Percentiles rank a stretch among this genome's conserved stretches.
Conservation (phyloP, 2,888 invertebrate species). For the Podabrus alpinus region DNA sequence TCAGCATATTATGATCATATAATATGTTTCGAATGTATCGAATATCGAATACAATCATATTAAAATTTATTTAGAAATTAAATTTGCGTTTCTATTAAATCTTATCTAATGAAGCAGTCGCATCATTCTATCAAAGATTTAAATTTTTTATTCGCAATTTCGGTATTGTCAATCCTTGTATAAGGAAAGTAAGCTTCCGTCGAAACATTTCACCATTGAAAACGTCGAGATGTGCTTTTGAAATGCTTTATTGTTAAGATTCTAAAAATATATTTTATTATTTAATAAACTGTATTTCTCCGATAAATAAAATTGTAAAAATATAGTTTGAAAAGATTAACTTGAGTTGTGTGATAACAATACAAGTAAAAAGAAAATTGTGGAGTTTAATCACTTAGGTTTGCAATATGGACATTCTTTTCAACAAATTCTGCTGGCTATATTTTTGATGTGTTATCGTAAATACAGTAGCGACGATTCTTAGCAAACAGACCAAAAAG, state of each 20-base stretch:
- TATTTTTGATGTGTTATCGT: slow-evolving; percentile 12
- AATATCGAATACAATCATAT: not conserved
- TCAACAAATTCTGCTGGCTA: not conserved
- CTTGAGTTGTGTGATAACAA: not conserved
- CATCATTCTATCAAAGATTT: not conserved
- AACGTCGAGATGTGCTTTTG: not conserved
- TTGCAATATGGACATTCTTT: not conserved
- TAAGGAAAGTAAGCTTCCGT: not conserved
- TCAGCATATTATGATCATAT: too few relatives aligned
- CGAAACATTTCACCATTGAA: not conserved
- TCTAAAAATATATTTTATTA: not conserved
- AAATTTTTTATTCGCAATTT: not conserved
- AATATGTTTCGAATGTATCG: too few relatives aligned
- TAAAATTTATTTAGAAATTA: not conserved
- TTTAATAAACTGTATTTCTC: not conserved
- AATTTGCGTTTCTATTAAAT: not conserved
- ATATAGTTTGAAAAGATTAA: not conserved
- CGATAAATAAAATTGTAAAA: not conserved
- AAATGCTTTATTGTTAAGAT: not conserved
- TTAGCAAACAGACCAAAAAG: slow-evolving; percentile 19
- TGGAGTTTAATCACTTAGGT: not conserved
- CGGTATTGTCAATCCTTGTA: not conserved
- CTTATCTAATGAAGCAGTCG: not conserved
- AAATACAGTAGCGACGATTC: slow-evolving; percentile 21
- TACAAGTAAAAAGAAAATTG: not conserved